Conservation (phyloP, 2,113 vertebrate genomes). For the Thryonomys swinderianus region DNA sequence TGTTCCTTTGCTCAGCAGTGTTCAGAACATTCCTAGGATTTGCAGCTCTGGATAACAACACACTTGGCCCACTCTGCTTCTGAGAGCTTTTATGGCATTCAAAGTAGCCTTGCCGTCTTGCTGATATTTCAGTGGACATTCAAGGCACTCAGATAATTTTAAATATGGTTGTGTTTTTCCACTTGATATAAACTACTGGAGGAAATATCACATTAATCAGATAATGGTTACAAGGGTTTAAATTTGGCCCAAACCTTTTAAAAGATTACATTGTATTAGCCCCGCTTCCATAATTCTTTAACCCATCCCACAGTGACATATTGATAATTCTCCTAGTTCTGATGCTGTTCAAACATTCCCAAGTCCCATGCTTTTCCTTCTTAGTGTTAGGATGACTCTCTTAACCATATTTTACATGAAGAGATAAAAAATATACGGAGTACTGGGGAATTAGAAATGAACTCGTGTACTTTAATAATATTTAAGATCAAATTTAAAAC, state of each 20-base stretch:
- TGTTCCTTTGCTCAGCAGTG: background rate
- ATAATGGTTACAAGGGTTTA: background rate
- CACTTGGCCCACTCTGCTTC: background rate
- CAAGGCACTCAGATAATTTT: background rate
- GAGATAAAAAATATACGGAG: background rate
- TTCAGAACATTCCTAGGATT: background rate
- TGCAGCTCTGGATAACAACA: background rate
- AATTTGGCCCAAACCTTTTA: background rate
- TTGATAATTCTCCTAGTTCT: background rate
- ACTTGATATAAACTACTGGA: background rate
- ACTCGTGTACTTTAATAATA: background rate
- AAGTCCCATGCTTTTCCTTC: background rate
- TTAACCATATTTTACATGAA: background rate
- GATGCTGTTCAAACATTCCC: background rate
- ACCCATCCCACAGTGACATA: background rate
- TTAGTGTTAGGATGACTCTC: background rate
- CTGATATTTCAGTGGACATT: background rate
- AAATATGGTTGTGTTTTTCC: background rate
- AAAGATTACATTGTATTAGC: background rate
- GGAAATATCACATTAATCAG: conserved; percentile 23
- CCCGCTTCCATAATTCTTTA: background rate
- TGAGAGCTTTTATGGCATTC: background rate
- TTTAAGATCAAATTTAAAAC: background rate
- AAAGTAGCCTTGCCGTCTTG: background rate
- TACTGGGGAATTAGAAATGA: background rate